Base-by-base conservation (phyloP, 2,797 vertebrate species). In the Notamacropus eugenii region DNA sequence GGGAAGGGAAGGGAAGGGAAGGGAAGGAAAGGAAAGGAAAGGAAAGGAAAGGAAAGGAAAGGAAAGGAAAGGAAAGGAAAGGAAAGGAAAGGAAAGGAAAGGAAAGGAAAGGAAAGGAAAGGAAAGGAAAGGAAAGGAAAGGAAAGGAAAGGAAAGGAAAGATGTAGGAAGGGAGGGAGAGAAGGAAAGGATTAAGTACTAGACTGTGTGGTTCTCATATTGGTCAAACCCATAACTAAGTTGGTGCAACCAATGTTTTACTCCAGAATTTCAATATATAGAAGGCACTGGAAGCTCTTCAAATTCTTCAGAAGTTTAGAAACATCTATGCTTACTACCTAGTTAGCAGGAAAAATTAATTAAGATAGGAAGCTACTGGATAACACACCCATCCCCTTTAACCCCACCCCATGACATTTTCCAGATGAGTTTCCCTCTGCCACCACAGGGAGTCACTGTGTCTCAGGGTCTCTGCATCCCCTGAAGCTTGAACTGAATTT, bases 51-150 rank as follows among this genome's bases (percentile, higher is more conserved):
- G 55, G 14, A 1, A 55, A 55, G 16, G 3, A 6, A 2, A 27
- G 3, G 9, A 0, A 27, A 31, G 1, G 14, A 0, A 31, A 4
- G 24, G 11, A 11, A 16, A 12, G 4, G 58, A 10, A 31, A 4
- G 58, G 11, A 5, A 6, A 28, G 6, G 24, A 24, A 59, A 4
- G 10, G 12, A 62, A 8, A 19, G 62, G 11, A 31, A 62, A 62
- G 3, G 28, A 3, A 4, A 4, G 3, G 28, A 8, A 34, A 16
- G 13, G 22, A 16, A 16, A 4, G 11, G 10, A 3, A 4, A 31
- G 0, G 10, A 0, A 67, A 19, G 3, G 31, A n/a, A 31, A 31
- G 4, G 62, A 14, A 67, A 9, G 2, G 34, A 8, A 16, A 19
- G 1, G 29, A 31, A 31, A 3, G 31, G 4, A 4, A 27, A 34